Evolutionary conservation across 2,797 vertebrate species (phyloP).

Genomic region (Amphiprion clarkii): DNA sequence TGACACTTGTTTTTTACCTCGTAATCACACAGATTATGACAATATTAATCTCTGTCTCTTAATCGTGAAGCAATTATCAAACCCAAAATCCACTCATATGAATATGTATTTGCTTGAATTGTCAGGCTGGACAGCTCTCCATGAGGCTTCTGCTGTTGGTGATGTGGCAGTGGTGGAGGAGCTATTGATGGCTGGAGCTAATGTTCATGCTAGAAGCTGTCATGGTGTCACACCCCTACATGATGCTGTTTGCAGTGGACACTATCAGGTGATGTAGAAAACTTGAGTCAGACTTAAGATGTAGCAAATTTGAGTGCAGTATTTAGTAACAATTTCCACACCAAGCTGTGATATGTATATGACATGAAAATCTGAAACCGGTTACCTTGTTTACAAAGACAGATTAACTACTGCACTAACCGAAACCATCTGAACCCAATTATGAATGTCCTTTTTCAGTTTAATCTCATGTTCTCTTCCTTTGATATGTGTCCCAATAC

Average conservation of each 20-base stretch:
- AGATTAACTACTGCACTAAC: too few relatives aligned
- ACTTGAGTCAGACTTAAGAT: too few relatives aligned
- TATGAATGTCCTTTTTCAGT: too few relatives aligned
- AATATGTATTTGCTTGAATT: constrained; percentile 22
- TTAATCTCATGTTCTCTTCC: too few relatives aligned
- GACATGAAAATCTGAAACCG: too few relatives aligned
- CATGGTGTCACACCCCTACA: constrained; percentile 87
- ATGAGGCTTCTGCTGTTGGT: constrained; percentile 84
- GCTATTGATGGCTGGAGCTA: constrained; percentile 88
- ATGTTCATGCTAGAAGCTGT: constrained; percentile 81
- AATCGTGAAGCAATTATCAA: not conserved
- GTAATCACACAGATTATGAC: too few relatives aligned
- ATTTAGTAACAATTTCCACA: too few relatives aligned
- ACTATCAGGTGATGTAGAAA: constrained; percentile 84
- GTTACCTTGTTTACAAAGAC: too few relatives aligned
- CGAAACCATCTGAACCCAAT: too few relatives aligned
- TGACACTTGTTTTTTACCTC: not conserved
- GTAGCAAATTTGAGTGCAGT: too few relatives aligned
- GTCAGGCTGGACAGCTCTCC: constrained; percentile 91
- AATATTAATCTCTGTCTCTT: not conserved
- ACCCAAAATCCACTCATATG: fast-evolving
- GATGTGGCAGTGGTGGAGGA: constrained; percentile 81
- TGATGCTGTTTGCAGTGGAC: constrained; percentile 81
- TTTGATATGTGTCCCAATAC: too few relatives aligned
- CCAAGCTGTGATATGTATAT: too few relatives aligned